These are phyloP conservation scores for Parazoanthus swiftii DNA, from an alignment of 92 coral and sea anemone species.

Conservation along the genomic window DNA sequence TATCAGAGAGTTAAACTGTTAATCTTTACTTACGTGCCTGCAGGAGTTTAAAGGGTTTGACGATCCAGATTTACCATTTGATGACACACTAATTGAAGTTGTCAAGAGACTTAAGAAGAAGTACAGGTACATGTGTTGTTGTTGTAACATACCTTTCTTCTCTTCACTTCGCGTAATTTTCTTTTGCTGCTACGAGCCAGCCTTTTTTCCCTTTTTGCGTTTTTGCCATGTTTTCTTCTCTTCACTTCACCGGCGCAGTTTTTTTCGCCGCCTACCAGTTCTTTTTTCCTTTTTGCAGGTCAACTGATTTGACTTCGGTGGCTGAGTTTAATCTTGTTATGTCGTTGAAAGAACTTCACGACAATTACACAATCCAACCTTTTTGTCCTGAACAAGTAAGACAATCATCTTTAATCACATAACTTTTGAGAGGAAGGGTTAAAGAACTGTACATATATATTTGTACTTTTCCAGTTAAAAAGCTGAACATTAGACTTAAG, in stretches of 20 bases:
- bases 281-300: conserved; percentile 20
- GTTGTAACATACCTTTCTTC: not conserved
- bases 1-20: not conserved
- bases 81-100: conserved; percentile 63
- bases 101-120: conserved; percentile 72
- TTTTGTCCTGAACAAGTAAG: conserved; percentile 52
- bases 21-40: not conserved
- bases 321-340: conserved; percentile 47
- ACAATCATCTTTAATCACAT: not conserved
- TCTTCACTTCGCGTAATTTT: too few species aligned
- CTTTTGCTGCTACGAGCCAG: not conserved
- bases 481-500: too few species aligned
- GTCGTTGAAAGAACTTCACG: conserved; percentile 66
- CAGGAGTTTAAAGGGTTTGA: conserved; percentile 74
- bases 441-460: too few species aligned
- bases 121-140: conserved; percentile 58
- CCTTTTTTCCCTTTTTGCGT: not conserved
- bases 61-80: conserved; percentile 68
- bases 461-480: too few species aligned
- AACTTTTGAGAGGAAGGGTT: too few species aligned
- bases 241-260: not conserved
- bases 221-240: not conserved
- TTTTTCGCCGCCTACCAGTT: not conserved
- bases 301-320: conserved; percentile 48
- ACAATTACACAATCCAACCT: conserved; percentile 58